Evolutionary conservation across 2,888 invertebrate genomes (phyloP).

Genomic region (Drosophila mercatorum): DNA sequence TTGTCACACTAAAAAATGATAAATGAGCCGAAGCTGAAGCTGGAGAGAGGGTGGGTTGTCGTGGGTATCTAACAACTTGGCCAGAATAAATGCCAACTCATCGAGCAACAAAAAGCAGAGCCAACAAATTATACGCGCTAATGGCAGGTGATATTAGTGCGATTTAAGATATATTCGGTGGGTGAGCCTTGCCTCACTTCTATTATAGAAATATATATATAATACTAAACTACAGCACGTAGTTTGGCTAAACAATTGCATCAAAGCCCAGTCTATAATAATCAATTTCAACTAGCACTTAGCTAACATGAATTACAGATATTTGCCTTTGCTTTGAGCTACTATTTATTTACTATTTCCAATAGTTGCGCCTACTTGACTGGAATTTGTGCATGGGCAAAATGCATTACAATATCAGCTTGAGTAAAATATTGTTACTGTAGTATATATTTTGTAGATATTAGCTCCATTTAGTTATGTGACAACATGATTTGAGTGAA

Average conservation of each 20-base stretch:
- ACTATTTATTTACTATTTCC: conserved; percentile 8
- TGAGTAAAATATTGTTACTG: neutral
- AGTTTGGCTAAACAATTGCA: conserved; percentile 3
- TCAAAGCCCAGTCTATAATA: neutral
- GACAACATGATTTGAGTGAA: neutral
- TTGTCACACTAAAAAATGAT: conserved; percentile 66
- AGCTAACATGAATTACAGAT: conserved; percentile 6
- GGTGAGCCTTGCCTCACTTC: neutral
- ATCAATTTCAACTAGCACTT: conserved; percentile 18
- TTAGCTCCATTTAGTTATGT: neutral
- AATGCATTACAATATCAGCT: neutral
- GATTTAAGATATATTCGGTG: conserved; percentile 6
- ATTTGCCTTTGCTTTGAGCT: conserved; percentile 6
- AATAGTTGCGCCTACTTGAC: neutral
- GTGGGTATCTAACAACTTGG: conserved; percentile 17
- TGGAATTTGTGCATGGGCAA: neutral
- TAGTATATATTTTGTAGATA: neutral
- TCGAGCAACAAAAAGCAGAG: conserved; percentile 34
- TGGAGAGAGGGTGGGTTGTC: neutral
- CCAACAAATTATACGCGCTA: conserved; percentile 67
- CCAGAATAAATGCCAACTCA: conserved; percentile 59
- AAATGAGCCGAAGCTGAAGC: conserved; percentile 57
- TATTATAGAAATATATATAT: too few species aligned
- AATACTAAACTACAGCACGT: conserved; percentile 1
- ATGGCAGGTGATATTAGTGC: conserved; percentile 48